These are phyloP conservation scores for Emydura subglobosa DNA, from an alignment of 2,113 vertebrate genomes.

Conservation along the genomic window DNA sequence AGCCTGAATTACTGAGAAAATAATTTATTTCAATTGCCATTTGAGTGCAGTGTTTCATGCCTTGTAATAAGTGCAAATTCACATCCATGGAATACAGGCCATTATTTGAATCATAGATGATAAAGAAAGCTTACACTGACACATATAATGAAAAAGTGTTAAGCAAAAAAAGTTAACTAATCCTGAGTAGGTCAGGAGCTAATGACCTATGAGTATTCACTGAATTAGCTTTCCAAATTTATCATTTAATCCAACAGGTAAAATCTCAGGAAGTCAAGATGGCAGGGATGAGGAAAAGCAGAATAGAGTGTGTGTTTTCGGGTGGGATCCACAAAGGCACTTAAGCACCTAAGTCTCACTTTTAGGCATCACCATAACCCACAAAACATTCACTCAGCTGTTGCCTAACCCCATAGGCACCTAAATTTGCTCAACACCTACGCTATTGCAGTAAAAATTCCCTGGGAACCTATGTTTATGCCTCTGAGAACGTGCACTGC, in stretches of 20 bases:
- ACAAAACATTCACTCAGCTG: background rate
- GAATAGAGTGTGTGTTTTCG: background rate
- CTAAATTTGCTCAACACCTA: background rate
- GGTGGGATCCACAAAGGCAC: background rate
- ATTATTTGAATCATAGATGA: background rate
- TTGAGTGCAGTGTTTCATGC: background rate
- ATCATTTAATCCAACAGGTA: background rate
- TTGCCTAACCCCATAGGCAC: background rate
- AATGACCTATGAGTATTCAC: background rate
- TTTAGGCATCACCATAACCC: background rate
- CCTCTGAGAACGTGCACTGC: background rate
- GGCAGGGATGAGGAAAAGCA: background rate
- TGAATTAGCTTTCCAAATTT: background rate
- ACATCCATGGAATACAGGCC: background rate
- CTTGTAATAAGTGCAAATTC: background rate
- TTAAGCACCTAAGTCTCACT: too few species aligned
- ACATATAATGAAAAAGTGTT: background rate
- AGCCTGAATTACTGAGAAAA: background rate
- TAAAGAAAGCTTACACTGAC: background rate
- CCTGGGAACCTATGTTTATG: background rate
- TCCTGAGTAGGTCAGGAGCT: background rate
- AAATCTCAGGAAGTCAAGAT: background rate
- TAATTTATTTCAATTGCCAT: background rate
- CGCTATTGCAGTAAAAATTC: background rate
- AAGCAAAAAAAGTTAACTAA: background rate